phyloP scores from a whole-genome alignment of 2,113 vertebrate genomes.

The Lagopus leucura region DNA sequence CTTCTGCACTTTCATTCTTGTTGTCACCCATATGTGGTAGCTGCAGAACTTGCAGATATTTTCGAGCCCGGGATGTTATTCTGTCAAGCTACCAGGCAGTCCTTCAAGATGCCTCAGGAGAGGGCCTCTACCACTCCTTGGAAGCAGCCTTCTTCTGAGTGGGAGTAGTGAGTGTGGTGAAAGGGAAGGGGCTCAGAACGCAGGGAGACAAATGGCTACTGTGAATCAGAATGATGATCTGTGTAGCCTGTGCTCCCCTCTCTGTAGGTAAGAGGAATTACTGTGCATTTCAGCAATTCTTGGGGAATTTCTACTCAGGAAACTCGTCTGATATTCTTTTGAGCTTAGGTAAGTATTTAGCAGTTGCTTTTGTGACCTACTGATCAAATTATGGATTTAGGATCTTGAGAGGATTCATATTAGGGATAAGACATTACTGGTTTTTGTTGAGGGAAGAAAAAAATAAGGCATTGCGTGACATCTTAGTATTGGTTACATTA shows the following conservation, averaged over 20 bases:
- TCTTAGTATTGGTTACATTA: not conserved
- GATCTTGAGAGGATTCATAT: not conserved
- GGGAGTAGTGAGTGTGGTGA: not conserved
- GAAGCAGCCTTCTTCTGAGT: not conserved
- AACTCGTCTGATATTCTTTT: not conserved
- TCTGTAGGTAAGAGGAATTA: not conserved
- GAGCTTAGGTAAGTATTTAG: not conserved
- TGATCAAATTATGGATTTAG: not conserved
- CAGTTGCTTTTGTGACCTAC: not conserved
- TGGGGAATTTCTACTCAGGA: not conserved
- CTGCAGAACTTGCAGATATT: not conserved
- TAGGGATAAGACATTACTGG: not conserved
- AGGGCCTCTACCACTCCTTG: not conserved
- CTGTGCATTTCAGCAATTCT: not conserved
- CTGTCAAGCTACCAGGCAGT: not conserved
- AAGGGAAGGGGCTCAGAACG: not conserved
- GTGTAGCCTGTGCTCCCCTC: accelerated
- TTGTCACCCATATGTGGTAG: not conserved
- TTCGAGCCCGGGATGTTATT: not conserved
- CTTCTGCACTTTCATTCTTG: not conserved
- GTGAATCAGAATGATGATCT: not conserved
- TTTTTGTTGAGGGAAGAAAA: not conserved
- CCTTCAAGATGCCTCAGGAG: not conserved
- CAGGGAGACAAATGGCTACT: not conserved
- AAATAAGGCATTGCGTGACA: not conserved